Evolutionary conservation across 2,888 invertebrate species (phyloP), one percentile per base, ranked within the genome.

Genomic region (Seira musarum): DNA sequence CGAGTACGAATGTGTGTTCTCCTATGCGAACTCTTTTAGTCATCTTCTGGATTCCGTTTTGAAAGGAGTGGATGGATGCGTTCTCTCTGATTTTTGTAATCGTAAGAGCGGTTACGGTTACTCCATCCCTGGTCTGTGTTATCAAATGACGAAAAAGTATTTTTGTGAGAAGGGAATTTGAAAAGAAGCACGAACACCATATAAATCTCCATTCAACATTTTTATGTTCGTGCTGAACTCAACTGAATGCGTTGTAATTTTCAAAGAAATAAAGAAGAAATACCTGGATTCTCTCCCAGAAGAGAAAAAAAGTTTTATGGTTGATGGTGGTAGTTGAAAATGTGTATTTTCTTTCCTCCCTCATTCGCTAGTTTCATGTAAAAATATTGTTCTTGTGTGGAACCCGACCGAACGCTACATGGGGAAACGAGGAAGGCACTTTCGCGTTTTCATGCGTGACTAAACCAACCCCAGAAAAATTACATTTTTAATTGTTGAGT

Each of bases 181-280:
- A 64, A 64, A 24, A 40, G 40, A 40, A 40, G 40, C 40, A 40
- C 40, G 6, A 40, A 40, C 40, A 40, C 40, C 6, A 40, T 40
- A 40, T 40, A 40, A 8, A 8, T 40, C 40, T 40, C 40, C 40
- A 13, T 40, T 13, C 40, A 40, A 40, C 6, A 40, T 40, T 40
- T 40, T 40, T 40, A 40, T 24, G 19, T 24, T 64, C 15, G 19
- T 21, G 21, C 72, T 77, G 72, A n/a, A n/a, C n/a, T n/a, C n/a
- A n/a, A n/a, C n/a, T n/a, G n/a, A 81, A 81, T 78, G 66, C 66
- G 73, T 77, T 74, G 66, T 72, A 69, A 77, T 67, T 76, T 72
- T 64, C 19, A 64, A 19, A 64, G 24, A 15, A 21, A 22, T 8
- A 22, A n/a, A n/a, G n/a, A n/a, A n/a, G 21, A 64, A 5, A 60